A percentile compares a stretch with the other conserved stretches of the same genome.
Conservation (phyloP, 2,797 vertebrate species). For the Amblyopsis hoosieri region DNA sequence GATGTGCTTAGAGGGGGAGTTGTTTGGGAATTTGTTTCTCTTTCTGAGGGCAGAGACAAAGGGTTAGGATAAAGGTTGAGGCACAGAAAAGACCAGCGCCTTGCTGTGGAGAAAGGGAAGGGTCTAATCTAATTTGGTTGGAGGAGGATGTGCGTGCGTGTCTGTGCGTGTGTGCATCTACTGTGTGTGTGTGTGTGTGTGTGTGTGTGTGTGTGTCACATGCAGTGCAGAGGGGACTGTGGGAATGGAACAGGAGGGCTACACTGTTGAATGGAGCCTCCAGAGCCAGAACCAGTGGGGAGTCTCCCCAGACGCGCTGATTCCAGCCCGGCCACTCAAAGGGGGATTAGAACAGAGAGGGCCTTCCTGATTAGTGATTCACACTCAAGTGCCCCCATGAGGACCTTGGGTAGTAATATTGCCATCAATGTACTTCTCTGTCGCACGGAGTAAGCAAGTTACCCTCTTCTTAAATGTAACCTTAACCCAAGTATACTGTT, state of each 20-base stretch:
- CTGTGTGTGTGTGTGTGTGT: conserved; percentile 83
- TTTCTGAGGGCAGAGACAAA: conserved; percentile 75
- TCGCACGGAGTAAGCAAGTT: conserved; percentile 57
- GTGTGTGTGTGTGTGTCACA: conserved; percentile 80
- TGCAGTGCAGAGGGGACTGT: conserved; percentile 87
- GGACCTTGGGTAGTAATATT: conserved; percentile 89
- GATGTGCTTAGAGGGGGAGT: conserved; percentile 56
- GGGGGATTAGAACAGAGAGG: conserved; percentile 91
- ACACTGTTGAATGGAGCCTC: conserved; percentile 89
- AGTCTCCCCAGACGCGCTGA: conserved; percentile 87
- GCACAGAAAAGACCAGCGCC: conserved; percentile 94
- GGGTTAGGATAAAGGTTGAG: conserved; percentile 78
- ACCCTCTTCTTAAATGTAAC: conserved; percentile 33
- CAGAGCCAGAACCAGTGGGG: conserved; percentile 96
- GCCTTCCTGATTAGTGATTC: conserved; percentile 95
- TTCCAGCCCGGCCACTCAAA: conserved; percentile 94
- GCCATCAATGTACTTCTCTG: conserved; percentile 79
- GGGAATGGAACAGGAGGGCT: conserved; percentile 93
- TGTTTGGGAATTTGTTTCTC: conserved; percentile 78
- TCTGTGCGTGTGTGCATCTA: conserved; percentile 81
- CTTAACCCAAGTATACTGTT: not conserved
- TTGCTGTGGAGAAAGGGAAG: conserved; percentile 85
- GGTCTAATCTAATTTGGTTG: conserved; percentile 99
- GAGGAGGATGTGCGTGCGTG: conserved; percentile 87
- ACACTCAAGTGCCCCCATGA: conserved; percentile 90